These are phyloP conservation scores for Aspidiotus destructor DNA, from an alignment of 2,888 invertebrate genomes.

Conservation along the genomic window DNA sequence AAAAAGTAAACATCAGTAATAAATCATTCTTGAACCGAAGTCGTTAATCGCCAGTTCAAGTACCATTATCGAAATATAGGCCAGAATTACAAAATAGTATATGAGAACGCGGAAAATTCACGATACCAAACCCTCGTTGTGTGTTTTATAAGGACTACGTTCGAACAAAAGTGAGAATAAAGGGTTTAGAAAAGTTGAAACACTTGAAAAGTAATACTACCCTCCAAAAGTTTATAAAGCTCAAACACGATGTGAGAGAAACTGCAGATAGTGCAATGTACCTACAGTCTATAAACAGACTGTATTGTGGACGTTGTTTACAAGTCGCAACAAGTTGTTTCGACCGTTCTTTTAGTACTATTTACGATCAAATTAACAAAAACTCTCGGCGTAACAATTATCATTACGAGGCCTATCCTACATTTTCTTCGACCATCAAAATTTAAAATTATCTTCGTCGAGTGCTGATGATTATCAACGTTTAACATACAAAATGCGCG, in stretches of 20 bases:
- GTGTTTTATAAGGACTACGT: neutral
- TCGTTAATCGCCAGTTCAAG: too few species aligned
- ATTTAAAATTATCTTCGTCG: conserved; percentile 32
- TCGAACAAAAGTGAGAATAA: conserved; percentile 20
- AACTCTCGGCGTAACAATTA: conserved; percentile 26
- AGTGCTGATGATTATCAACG: conserved; percentile 24
- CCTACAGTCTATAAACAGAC: conserved; percentile 28
- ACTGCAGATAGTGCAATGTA: conserved; percentile 18
- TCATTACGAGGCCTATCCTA: conserved; percentile 11
- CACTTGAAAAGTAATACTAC: conserved; percentile 32
- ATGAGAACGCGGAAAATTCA: too few species aligned
- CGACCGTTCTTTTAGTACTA: conserved; percentile 30
- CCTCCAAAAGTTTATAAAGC: conserved; percentile 32
- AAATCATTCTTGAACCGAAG: too few species aligned
- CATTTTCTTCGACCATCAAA: conserved; percentile 29
- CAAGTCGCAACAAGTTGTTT: conserved; percentile 32
- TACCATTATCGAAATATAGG: too few species aligned
- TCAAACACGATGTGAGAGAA: conserved; percentile 23
- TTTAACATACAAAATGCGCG: conserved; percentile 21
- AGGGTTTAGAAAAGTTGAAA: conserved; percentile 27
- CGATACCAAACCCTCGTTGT: too few species aligned
- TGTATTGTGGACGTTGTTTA: conserved; percentile 33
- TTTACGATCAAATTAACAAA: conserved; percentile 33
- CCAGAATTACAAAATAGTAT: too few species aligned
- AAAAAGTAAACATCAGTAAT: too few species aligned